These are phyloP conservation scores for Epizoanthus stellaris DNA, from an alignment of 92 coral and sea anemone genomes.

Conservation along the genomic window DNA sequence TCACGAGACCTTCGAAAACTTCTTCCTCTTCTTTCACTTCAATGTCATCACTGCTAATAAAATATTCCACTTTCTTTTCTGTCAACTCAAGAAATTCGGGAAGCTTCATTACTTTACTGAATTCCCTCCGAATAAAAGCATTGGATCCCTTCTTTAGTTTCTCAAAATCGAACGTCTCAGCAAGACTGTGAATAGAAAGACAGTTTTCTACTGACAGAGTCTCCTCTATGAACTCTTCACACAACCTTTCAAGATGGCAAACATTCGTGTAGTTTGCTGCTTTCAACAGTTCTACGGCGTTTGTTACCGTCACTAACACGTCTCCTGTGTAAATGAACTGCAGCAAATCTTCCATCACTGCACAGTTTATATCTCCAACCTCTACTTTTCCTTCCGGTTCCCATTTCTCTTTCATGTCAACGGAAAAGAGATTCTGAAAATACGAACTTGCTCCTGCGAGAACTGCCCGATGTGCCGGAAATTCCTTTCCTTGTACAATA, in stretches of 20 bases:
- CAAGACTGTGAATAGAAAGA: constrained; percentile 1
- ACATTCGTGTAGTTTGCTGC: no score
- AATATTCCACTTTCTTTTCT: no score
- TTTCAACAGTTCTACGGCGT: no score
- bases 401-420: constrained; percentile 2
- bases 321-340: no score
- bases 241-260: no score
- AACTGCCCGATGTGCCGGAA: constrained; percentile 7
- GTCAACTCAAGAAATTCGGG: background rate
- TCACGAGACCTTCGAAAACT: no score
- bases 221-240: no score
- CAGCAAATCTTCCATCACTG: background rate
- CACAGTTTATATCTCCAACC: background rate
- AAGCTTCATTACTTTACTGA: background rate
- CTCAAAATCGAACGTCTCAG: background rate
- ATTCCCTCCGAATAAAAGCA: background rate
- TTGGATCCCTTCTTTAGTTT: constrained; percentile 8
- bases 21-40: no score
- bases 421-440: background rate
- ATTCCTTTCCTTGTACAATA: background rate
- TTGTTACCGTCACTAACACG: no score
- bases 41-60: no score
- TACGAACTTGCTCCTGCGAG: background rate
- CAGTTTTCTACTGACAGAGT: background rate
- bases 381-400: background rate